Percentiles rank a stretch among this genome's conserved stretches.
phyloP scores from a whole-genome alignment of 1,140 invertebrate species.

The Calliopsis andreniformis region DNA sequence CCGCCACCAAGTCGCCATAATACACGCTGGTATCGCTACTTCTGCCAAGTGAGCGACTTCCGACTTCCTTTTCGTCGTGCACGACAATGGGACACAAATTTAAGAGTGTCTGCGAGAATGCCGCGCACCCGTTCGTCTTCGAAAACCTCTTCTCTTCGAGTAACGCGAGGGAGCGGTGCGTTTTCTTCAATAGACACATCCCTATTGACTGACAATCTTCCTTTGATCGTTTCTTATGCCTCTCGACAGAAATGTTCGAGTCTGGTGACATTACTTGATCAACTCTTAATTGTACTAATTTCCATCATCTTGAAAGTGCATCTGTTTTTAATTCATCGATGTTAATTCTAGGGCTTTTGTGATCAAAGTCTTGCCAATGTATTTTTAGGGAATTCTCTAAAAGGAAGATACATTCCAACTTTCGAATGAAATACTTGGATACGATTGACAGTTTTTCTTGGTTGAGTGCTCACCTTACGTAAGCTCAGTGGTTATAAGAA shows the following conservation, averaged over 20 bases:
- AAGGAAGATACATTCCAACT: constrained; percentile 44
- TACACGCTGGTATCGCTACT: constrained; percentile 76
- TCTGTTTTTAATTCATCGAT: too few relatives aligned
- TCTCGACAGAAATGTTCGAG: not conserved
- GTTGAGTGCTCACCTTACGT: constrained; percentile 15
- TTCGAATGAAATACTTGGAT: constrained; percentile 40
- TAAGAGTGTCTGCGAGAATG: constrained; percentile 72
- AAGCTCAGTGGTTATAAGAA: too few relatives aligned
- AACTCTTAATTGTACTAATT: not conserved
- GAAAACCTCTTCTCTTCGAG: constrained; percentile 28
- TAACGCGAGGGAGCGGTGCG: constrained; percentile 6
- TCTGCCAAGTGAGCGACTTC: constrained; percentile 79
- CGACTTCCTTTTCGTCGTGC: constrained; percentile 71
- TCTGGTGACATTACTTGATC: not conserved
- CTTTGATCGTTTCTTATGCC: not conserved
- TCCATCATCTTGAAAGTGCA: too few relatives aligned
- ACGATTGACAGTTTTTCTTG: constrained; percentile 43
- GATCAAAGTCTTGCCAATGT: not conserved
- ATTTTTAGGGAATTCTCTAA: not conserved
- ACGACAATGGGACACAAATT: constrained; percentile 79
- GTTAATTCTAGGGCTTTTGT: too few relatives aligned
- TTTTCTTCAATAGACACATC: constrained; percentile 33
- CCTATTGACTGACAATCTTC: constrained; percentile 24
- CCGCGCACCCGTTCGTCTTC: constrained; percentile 39
- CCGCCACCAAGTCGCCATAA: constrained; percentile 58